Base-by-base conservation (phyloP, 2,797 vertebrate species). In the Ptychobarbus kaznakovi region DNA sequence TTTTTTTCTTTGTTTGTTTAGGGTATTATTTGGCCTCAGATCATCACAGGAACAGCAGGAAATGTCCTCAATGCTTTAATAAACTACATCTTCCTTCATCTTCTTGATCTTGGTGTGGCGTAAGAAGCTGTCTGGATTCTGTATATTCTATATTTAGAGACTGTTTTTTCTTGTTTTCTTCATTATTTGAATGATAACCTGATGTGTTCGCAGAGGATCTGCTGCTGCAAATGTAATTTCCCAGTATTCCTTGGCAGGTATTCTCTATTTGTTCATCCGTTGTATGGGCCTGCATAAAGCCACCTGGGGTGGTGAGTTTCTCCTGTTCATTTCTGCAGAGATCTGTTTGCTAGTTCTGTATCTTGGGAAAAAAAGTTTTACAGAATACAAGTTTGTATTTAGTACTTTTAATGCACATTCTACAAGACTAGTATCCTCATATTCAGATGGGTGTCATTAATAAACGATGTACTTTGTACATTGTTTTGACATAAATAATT, bases 261-360 rank as follows among this genome's bases (percentile, higher is more conserved):
- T 97, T 16, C 94, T 99, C 4, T 94, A 93, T 35, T 10, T 94
- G 13, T 98, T 96, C 22, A 95, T 99, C 86, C 73, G 90, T 79
- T 90, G 91, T 88, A 96, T 85, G 89, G 97, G 96, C 82, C 94
- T 98, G 22, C 94, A 99, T 4, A 94, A 94, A 86, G 92, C 95
- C 6, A 99, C 98, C 0, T 99, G 98, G 97, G 95, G 88, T 93
- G 98, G 98, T 99, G 68, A 92, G 87, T 46, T 28, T 13, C 25
- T 28, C 20, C 32, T 46, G n/a, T 65, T 65, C 2, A 61, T 13
- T 61, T 80, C 11, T 80, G 53, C 22, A 44, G 40, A n/a, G 6
- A 22, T 70, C 69, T 0, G 6, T 72, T 25, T 25, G 3, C 22
- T 72, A n/a, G 4, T 80, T 65, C 40, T 25, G n/a, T 42, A 72